These are phyloP conservation scores for Augochlorella aurata DNA, from an alignment of 2,888 invertebrate species.

Conservation along the genomic window DNA sequence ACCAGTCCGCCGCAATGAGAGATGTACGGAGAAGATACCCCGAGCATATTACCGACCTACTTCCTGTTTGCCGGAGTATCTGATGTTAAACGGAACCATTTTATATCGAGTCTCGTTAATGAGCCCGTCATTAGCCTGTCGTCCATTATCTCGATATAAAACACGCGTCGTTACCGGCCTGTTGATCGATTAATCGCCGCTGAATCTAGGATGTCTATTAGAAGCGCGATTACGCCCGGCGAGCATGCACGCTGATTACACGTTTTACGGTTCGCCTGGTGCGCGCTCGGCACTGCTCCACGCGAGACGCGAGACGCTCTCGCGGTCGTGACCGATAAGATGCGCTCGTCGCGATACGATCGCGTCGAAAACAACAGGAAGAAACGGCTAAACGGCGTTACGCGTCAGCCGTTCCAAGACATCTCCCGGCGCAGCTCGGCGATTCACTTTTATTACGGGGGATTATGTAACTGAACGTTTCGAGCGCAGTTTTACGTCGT, in stretches of 20 bases:
- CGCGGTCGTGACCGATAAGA: slow-evolving; percentile 13
- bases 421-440: background rate
- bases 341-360: slow-evolving; percentile 11
- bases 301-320: slow-evolving; percentile 15
- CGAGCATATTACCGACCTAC: slow-evolving; percentile 52
- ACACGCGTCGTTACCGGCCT: slow-evolving; percentile 53
- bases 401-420: background rate
- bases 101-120: slow-evolving; percentile 65
- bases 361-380: background rate
- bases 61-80: slow-evolving; percentile 63
- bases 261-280: slow-evolving; percentile 45
- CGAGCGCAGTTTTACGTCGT: slow-evolving; percentile 2
- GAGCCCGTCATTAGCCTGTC: slow-evolving; percentile 68
- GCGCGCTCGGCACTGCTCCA: slow-evolving; percentile 1
- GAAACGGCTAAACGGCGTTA: background rate
- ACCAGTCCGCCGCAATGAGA: slow-evolving; percentile 22
- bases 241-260: slow-evolving; percentile 60
- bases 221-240: slow-evolving; percentile 60
- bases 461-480: slow-evolving; percentile 6
- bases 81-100: slow-evolving; percentile 65
- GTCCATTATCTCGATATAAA: slow-evolving; percentile 65
- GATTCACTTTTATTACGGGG: background rate
- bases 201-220: slow-evolving; percentile 66
- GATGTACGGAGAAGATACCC: slow-evolving; percentile 55
- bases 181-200: slow-evolving; percentile 66